A percentile compares a stretch with the other conserved stretches of the same genome.
Conservation (phyloP, 2,888 invertebrate genomes). For the Lordiphosa fenestrarum region DNA sequence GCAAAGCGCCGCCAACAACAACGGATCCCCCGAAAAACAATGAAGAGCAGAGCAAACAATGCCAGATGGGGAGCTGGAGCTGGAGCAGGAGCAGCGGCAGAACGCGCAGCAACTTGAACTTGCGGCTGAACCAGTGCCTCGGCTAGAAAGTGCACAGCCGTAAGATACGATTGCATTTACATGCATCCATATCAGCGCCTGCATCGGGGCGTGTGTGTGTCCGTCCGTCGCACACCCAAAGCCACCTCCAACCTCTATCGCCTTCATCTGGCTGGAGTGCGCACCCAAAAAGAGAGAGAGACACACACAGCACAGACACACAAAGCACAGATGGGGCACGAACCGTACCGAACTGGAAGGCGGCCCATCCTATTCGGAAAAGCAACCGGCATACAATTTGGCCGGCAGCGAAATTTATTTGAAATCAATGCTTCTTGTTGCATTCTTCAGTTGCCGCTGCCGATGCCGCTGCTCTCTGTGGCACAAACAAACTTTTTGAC, state of each 20-base stretch:
- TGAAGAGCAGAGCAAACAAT: conserved; percentile 75
- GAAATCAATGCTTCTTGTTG: conserved; percentile 76
- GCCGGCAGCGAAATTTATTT: conserved; percentile 77
- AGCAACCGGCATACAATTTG: conserved; percentile 74
- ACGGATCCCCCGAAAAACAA: conserved; percentile 45
- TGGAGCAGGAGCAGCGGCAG: conserved; percentile 5
- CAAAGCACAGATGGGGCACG: conserved; percentile 55
- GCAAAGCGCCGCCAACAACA: conserved; percentile 63
- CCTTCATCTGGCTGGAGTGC: conserved; percentile 28
- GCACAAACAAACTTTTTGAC: conserved; percentile 48
- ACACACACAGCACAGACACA: conserved; percentile 6
- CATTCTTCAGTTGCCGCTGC: conserved; percentile 68
- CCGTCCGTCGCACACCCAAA: conserved; percentile 3
- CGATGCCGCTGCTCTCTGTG: conserved; percentile 38
- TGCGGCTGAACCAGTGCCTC: conserved; percentile 26
- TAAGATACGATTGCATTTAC: conserved; percentile 77
- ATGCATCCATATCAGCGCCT: conserved; percentile 76
- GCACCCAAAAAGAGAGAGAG: conserved; percentile 58
- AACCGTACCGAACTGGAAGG: conserved; percentile 35
- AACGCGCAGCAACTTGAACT: conserved; percentile 65
- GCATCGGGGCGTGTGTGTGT: conserved; percentile 66
- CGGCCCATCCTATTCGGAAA: conserved; percentile 37
- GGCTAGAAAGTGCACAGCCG: conserved; percentile 75
- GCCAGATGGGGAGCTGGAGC: conserved; percentile 43
- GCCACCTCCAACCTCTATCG: conserved; percentile 2